Base-by-base conservation (phyloP, 2,888 invertebrate species). In the Synergus laeviventris region DNA sequence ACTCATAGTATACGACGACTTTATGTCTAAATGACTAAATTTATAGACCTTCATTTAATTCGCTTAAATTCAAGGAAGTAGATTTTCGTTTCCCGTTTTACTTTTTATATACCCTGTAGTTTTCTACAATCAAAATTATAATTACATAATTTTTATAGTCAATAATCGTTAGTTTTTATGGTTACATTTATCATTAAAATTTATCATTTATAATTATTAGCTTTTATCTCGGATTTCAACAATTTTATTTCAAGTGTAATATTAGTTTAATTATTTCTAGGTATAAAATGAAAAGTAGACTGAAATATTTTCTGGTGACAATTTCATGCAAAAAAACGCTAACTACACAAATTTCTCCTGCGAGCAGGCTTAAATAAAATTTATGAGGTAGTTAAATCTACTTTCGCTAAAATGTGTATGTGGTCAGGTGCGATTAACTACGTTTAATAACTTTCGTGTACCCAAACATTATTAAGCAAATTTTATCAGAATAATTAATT, bases 341-440 rank as follows among this genome's bases (percentile, higher is more conserved):
- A n/a, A 62, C 62, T 2, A 64, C 11, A 24, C 45, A 24, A 45
- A 66, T 66, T 62, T 62, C 62, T 62, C 62, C 18, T 18, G 49
- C 16, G 14, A 31, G 49, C 9, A 62, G 36, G 62, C 70, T 76
- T 62, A 83, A 84, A 81, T 79, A 74, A 70, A 82, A 81, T 86
- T 83, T 82, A 84, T 78, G 78, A 83, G 76, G 81, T 78, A 76
- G 78, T 84, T 76, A 80, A 82, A 82, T 84, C 79, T 77, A 84
- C 83, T 84, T 84, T 85, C 85, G 83, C 84, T 79, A n/a, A 36
- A 76, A 76, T 73, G 45, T 78, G 42, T 74, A 21, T 21, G 73
- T 74, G 56, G 74, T 76, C 75, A 74, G 61, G 73, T 75, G 76
- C 61, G 81, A 81, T 76, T 79, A 77, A 56, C 75, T 74, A 62